Evolutionary conservation across 1,140 invertebrate genomes (phyloP).

Genomic region (Scaptomyza pallida): DNA sequence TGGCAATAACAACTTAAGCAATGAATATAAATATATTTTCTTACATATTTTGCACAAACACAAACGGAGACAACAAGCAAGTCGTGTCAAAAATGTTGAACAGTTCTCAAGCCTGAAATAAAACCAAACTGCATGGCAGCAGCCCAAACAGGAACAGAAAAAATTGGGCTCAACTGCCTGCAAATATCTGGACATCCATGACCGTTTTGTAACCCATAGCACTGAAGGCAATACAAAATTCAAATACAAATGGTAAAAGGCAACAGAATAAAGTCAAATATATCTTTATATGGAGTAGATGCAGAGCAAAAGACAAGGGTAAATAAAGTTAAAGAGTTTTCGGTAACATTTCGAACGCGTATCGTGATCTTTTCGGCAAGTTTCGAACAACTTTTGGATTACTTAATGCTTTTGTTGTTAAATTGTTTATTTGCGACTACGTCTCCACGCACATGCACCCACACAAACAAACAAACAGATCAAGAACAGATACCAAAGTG

Average conservation of each 20-base stretch:
- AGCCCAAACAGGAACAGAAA: slow-evolving; percentile 9
- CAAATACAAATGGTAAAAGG: slow-evolving; percentile 54
- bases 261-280: slow-evolving; percentile 31
- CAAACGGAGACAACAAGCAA: slow-evolving; percentile 1
- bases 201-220: slow-evolving; percentile 77
- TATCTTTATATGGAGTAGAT: slow-evolving; percentile 26
- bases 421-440: slow-evolving; percentile 75
- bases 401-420: slow-evolving; percentile 73
- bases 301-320: slow-evolving; percentile 71
- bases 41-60: neutral
- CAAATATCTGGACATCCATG: slow-evolving; percentile 68
- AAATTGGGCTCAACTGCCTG: slow-evolving; percentile 29
- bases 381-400: slow-evolving; percentile 80
- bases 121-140: slow-evolving; percentile 61
- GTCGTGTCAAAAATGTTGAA: slow-evolving; percentile 34
- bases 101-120: slow-evolving; percentile 76
- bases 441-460: slow-evolving; percentile 70
- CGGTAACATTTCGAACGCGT: slow-evolving; percentile 75
- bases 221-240: slow-evolving; percentile 83
- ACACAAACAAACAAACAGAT: slow-evolving; percentile 39
- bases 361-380: slow-evolving; percentile 73
- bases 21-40: slow-evolving; percentile 11
- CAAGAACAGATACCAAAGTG: slow-evolving; percentile 62
- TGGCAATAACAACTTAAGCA: slow-evolving; percentile 27
- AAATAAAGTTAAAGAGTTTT: slow-evolving; percentile 67